These are phyloP conservation scores for Alcis repandata DNA, from an alignment of 2,888 invertebrate species.

Conservation along the genomic window DNA sequence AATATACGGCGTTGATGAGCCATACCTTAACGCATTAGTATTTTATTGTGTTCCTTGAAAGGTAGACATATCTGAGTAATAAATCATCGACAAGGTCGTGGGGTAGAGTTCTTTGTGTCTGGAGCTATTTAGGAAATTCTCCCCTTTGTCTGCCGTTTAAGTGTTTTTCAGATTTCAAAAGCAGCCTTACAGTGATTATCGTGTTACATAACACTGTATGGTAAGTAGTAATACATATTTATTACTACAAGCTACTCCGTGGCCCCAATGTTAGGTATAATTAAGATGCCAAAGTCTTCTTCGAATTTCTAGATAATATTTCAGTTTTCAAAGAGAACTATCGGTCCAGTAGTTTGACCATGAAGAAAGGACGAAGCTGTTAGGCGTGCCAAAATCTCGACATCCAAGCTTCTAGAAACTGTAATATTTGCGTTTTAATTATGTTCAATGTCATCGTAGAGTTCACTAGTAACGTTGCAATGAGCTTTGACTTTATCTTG, in stretches of 20 bases:
- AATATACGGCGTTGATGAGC: neutral
- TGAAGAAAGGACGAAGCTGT: constrained; percentile 2
- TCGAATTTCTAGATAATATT: no score
- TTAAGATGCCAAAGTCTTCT: no score
- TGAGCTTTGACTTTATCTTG: constrained; percentile 3
- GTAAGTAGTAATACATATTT: neutral
- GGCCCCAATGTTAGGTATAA: no score
- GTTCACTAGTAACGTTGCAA: neutral
- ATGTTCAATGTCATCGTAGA: constrained; percentile 8
- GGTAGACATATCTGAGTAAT: constrained; percentile 21
- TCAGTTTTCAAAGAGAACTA: neutral
- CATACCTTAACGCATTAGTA: constrained; percentile 3
- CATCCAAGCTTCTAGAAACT: neutral
- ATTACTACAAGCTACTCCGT: neutral
- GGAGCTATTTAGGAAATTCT: neutral
- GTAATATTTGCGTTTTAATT: neutral
- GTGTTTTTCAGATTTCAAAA: neutral
- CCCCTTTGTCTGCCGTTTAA: constrained; percentile 2
- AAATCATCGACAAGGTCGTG: constrained; percentile 16
- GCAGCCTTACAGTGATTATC: neutral
- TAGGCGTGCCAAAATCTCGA: neutral
- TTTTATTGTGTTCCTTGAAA: constrained; percentile 25
- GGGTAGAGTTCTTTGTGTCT: constrained; percentile 15
- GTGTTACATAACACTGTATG: neutral
- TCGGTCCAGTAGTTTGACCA: neutral